phyloP scores from a whole-genome alignment of 37 sponge, comb jelly and placozoan species.

The Petrosia ficiformis region DNA sequence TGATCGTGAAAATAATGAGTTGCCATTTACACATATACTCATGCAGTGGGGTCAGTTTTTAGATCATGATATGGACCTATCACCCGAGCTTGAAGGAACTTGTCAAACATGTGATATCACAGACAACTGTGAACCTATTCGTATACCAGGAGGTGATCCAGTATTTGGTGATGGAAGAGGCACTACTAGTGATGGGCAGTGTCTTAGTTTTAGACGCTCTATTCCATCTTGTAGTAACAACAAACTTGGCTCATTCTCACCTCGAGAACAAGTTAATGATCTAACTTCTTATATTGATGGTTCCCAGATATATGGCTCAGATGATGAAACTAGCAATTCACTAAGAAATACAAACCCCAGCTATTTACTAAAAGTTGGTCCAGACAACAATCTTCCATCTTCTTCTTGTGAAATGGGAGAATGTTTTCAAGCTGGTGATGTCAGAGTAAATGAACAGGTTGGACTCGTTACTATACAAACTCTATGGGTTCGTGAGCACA shows the following conservation, averaged over 20 bases:
- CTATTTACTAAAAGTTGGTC: neutral
- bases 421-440: too few species aligned
- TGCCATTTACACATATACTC: constrained; percentile 66
- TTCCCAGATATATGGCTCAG: constrained; percentile 78
- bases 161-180: constrained; percentile 1
- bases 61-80: constrained; percentile 80
- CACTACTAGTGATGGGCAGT: constrained; percentile 37
- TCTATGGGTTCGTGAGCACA: neutral
- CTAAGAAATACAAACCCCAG: constrained; percentile 18
- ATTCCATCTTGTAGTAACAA: constrained; percentile 31
- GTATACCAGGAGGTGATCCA: neutral
- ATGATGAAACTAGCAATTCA: constrained; percentile 2
- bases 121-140: neutral
- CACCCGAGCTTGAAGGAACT: constrained; percentile 27
- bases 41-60: constrained; percentile 98
- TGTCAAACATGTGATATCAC: neutral
- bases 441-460: too few species aligned
- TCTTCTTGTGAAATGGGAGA: too few species aligned
- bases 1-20: constrained; percentile 35
- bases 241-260: neutral
- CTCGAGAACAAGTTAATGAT: constrained; percentile 78
- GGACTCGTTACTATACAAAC: too few species aligned
- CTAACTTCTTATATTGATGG: constrained; percentile 88
- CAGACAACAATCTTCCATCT: too few species aligned
- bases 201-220: constrained; percentile 52